Base-by-base conservation (phyloP, 2,797 vertebrate species). In the Notoglanidium macrostoma region DNA sequence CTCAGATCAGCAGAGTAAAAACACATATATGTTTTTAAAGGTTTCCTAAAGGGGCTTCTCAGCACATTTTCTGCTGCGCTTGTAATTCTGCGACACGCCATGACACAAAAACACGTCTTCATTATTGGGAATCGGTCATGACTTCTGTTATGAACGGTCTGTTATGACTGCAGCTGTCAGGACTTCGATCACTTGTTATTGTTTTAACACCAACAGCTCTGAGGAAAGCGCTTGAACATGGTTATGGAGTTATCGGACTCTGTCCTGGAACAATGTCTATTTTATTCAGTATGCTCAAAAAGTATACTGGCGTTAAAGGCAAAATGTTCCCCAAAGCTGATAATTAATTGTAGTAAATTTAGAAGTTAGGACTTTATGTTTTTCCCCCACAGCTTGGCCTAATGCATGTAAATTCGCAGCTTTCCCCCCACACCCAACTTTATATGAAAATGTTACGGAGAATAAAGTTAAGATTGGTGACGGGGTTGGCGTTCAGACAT, bases 31-130 rank as follows among this genome's bases (percentile, higher is more conserved):
- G 67, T 70, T 67, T 61, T 49, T 26, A 14, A 49, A 23, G n/a
- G 11, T 49, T 46, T 23, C 26, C 2, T 21, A 26, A 14, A 2
- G 40, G 32, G 15, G 35, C 35, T 61, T 0, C 40, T 82, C 86
- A 77, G 59, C 54, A 49, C 26, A 44, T 59, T 87, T 87, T 79
- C 81, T 84, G 86, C 49, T 84, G 81, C 2, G 72, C 26, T 79
- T 70, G 32, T 14, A 83, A 21, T 29, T 51, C 46, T 83, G 26
- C 49, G n/a, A 83, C 12, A 11, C 10, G 32, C 81, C 81, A 54
- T 83, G 73, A 84, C 73, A 85, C 57, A 78, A 35, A 15, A 87
- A 79, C 73, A 80, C 51, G 46, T 17, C 80, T 32, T 65, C n/a
- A 29, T n/a, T 83, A 49, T 23, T 49, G n/a, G 65, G 35, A 85